Evolutionary conservation across 2,113 vertebrate species (phyloP).

Genomic region (Polypterus senegalus): DNA sequence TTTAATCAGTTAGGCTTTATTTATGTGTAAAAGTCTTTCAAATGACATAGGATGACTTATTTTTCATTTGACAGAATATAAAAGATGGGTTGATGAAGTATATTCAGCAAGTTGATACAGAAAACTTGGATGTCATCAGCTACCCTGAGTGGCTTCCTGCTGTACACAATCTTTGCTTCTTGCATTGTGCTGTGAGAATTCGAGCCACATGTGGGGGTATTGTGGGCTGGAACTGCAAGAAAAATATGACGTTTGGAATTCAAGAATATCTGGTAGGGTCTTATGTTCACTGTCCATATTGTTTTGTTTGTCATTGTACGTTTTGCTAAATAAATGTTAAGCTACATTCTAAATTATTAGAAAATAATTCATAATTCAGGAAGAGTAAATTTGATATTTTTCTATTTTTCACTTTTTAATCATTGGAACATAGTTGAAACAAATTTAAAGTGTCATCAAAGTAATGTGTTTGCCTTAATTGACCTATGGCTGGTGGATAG

Average conservation of each 20-base stretch:
- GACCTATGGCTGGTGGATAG: too few relatives aligned
- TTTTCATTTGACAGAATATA: slow-evolving; percentile 13
- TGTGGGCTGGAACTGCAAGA: slow-evolving; percentile 15
- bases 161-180: slow-evolving; percentile 18
- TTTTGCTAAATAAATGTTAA: background rate
- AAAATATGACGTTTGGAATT: slow-evolving; percentile 12
- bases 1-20: too few relatives aligned
- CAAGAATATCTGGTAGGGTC: slow-evolving; percentile 14
- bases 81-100: slow-evolving; percentile 11
- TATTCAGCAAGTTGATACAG: slow-evolving; percentile 7
- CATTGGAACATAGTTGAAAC: too few relatives aligned
- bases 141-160: slow-evolving; percentile 15
- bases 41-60: background rate
- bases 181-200: slow-evolving; percentile 13
- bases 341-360: too few relatives aligned
- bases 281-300: background rate
- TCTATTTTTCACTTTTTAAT: too few relatives aligned
- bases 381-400: too few relatives aligned
- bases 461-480: too few relatives aligned
- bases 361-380: too few relatives aligned
- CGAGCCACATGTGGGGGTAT: slow-evolving; percentile 9
- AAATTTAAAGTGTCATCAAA: too few relatives aligned
- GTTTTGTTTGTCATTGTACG: background rate
- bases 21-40: too few relatives aligned
- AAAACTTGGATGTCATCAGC: slow-evolving; percentile 3